A percentile compares a stretch with the other conserved stretches of the same genome.
Conservation (phyloP, 2,888 invertebrate genomes). For the Chrysolina americana region DNA sequence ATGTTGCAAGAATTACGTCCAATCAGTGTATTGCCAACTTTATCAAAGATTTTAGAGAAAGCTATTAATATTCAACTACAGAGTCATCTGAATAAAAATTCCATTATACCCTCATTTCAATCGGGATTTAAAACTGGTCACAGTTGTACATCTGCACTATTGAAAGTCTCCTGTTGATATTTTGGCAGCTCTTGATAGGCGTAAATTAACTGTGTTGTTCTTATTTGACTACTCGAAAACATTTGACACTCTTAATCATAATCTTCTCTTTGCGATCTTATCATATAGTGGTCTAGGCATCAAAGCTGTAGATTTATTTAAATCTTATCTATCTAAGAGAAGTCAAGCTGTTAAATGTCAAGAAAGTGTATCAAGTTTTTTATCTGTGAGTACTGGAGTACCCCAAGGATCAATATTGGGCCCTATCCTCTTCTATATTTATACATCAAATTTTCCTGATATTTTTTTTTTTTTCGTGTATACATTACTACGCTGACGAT, state of each 20-base stretch:
- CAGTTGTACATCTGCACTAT: neutral
- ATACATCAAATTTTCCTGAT: neutral
- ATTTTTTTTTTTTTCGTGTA: constrained; percentile 2
- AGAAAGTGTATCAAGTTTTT: no score
- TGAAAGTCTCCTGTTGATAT: constrained; percentile 9
- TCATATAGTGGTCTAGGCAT: neutral
- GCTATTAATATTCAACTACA: neutral
- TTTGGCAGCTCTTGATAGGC: constrained; percentile 11
- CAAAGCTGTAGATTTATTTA: neutral
- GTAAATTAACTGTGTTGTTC: constrained; percentile 16
- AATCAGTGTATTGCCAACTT: constrained; percentile 17
- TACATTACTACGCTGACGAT: neutral
- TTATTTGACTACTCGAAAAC: constrained; percentile 14
- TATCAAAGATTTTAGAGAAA: constrained; percentile 19
- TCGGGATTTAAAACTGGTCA: neutral
- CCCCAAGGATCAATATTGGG: constrained; percentile 3
- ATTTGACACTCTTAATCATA: constrained; percentile 13
- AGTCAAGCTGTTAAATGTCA: neutral
- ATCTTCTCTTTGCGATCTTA: constrained; percentile 8
- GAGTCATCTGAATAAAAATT: neutral
- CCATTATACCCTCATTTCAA: neutral
- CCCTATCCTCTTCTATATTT: neutral
- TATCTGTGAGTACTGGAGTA: no score
- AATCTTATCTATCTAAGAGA: neutral
- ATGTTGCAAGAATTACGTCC: neutral